Conservation (phyloP, 2,888 invertebrate species). For the Volucella inflata region DNA sequence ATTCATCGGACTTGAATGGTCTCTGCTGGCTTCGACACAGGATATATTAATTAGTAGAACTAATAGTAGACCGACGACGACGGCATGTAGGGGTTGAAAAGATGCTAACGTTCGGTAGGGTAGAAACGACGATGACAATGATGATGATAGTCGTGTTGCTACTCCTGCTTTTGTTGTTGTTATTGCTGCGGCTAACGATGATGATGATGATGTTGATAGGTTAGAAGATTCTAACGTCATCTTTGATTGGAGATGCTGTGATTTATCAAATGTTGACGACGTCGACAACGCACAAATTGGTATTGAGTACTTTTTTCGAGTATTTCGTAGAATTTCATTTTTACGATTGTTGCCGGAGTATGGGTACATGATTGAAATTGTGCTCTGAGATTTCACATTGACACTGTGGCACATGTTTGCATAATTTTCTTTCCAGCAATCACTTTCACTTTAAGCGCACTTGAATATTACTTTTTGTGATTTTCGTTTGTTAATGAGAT, state of each 20-base stretch:
- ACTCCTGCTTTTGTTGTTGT: constrained; percentile 18
- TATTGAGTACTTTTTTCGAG: constrained; percentile 21
- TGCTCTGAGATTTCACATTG: constrained; percentile 44
- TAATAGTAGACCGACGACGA: constrained; percentile 75
- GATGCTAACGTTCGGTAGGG: constrained; percentile 28
- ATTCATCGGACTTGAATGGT: constrained; percentile 80
- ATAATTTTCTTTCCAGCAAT: constrained; percentile 30
- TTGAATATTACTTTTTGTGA: neutral
- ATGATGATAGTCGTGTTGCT: constrained; percentile 17
- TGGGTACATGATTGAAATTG: constrained; percentile 20
- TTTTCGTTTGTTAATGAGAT: neutral
- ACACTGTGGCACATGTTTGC: constrained; percentile 44
- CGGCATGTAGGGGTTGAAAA: constrained; percentile 44
- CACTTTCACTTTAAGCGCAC: neutral
- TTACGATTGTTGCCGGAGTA: constrained; percentile 2
- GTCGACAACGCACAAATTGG: neutral
- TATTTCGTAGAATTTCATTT: constrained; percentile 39
- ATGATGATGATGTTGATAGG: constrained; percentile 49
- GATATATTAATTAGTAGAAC: constrained; percentile 82
- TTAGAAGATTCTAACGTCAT: constrained; percentile 44
- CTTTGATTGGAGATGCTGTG: constrained; percentile 20
- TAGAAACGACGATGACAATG: constrained; percentile 15
- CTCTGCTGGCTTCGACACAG: constrained; percentile 81
- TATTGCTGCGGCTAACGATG: constrained; percentile 32
- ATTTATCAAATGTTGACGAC: constrained; percentile 2